Percentiles rank a stretch among this genome's conserved stretches.
Evolutionary conservation across 2,113 vertebrate genomes (phyloP).

Genomic region (Charina bottae): DNA sequence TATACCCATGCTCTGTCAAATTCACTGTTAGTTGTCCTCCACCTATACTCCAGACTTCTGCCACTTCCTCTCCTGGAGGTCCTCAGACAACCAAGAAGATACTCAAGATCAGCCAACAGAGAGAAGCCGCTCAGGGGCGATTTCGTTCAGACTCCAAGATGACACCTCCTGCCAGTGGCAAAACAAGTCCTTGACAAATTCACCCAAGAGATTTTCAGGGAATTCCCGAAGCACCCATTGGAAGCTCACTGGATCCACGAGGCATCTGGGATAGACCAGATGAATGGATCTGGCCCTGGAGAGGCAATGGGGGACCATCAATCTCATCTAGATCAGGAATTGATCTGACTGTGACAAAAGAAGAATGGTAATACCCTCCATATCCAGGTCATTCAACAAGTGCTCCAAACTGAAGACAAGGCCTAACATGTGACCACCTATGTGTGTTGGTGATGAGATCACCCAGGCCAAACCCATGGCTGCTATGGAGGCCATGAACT

Average conservation of each 20-base stretch:
- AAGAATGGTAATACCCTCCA: not conserved
- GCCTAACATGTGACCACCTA: not conserved
- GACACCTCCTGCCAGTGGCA: not conserved
- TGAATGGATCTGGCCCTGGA: not conserved
- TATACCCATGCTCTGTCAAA: not conserved
- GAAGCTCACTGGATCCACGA: not conserved
- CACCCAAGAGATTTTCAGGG: not conserved
- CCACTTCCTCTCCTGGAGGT: too few relatives aligned
- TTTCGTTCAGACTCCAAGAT: not conserved
- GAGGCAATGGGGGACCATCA: not conserved
- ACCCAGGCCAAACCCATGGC: not conserved
- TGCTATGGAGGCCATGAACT: not conserved
- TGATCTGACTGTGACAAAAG: not conserved
- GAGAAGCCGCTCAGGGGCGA: not conserved
- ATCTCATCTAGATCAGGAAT: not conserved
- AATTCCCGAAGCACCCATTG: not conserved
- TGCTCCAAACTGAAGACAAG: not conserved
- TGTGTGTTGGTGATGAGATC: not conserved
- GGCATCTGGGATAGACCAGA: not conserved
- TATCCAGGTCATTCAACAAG: not conserved
- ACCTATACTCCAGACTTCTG: too few relatives aligned
- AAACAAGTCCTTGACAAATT: not conserved
- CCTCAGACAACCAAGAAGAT: not conserved
- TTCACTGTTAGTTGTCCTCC: too few relatives aligned
- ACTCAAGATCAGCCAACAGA: not conserved